Evolutionary conservation across 2,888 invertebrate species (phyloP).

Genomic region (Dasypolia templi): DNA sequence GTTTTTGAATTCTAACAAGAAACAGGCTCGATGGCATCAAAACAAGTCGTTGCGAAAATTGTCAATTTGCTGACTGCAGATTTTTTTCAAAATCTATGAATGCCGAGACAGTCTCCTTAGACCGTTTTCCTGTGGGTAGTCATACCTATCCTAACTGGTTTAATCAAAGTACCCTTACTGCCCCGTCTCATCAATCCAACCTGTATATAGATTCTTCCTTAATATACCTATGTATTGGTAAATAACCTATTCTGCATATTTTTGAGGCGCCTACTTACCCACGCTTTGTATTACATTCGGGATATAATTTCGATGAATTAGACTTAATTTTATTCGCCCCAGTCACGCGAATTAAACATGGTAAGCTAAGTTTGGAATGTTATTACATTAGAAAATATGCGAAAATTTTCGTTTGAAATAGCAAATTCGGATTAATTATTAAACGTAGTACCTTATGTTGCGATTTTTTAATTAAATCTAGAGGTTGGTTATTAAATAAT

Average conservation of each 20-base stretch:
- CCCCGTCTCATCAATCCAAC: too few species aligned
- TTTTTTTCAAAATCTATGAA: too few species aligned
- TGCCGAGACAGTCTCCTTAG: too few species aligned
- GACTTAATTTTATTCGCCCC: constrained; percentile 57
- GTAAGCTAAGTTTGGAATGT: constrained; percentile 6
- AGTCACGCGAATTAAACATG: constrained; percentile 56
- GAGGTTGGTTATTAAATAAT: not conserved
- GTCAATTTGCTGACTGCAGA: too few species aligned
- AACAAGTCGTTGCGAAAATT: too few species aligned
- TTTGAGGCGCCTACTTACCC: constrained; percentile 41
- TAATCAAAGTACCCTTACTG: too few species aligned
- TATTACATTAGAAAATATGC: constrained; percentile 13
- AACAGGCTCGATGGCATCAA: too few species aligned
- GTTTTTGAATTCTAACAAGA: too few species aligned
- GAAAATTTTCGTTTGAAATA: not conserved
- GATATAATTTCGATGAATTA: constrained; percentile 56
- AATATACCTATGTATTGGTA: not conserved
- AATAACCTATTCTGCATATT: constrained; percentile 22
- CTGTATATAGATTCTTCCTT: not conserved
- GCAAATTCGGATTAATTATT: not conserved
- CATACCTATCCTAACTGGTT: too few species aligned
- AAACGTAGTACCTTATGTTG: too few species aligned
- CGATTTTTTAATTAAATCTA: not conserved
- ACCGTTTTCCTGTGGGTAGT: too few species aligned
- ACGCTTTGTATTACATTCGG: constrained; percentile 43